These are phyloP conservation scores for Cydia pomonella DNA, from an alignment of 1,140 invertebrate genomes.

Conservation along the genomic window DNA sequence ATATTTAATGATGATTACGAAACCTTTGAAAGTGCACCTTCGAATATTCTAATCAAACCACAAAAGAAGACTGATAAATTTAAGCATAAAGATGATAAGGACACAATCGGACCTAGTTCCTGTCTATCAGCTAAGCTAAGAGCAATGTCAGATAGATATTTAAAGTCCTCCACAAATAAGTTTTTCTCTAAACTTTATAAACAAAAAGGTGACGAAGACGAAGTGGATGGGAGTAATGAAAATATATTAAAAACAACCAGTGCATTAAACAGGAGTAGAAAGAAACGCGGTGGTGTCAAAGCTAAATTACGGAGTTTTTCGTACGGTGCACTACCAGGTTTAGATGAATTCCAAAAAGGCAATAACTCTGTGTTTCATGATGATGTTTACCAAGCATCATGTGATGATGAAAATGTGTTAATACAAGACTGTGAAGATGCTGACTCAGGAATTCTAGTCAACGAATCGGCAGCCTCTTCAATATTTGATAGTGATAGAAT, in stretches of 20 bases:
- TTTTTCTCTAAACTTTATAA: slow-evolving; percentile 86
- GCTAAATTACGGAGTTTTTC: slow-evolving; percentile 87
- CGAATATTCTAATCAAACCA: slow-evolving; percentile 54
- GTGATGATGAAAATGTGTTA: slow-evolving; percentile 83
- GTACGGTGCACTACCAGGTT: slow-evolving; percentile 86
- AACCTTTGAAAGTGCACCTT: slow-evolving; percentile 51
- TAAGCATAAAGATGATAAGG: slow-evolving; percentile 75
- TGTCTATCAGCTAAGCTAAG: slow-evolving; percentile 86
- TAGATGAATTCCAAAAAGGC: slow-evolving; percentile 86
- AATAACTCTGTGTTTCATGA: slow-evolving; percentile 83
- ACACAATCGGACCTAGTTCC: slow-evolving; percentile 79
- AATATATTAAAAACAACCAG: slow-evolving; percentile 69
- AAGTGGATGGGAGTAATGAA: slow-evolving; percentile 50
- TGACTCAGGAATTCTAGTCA: slow-evolving; percentile 88
- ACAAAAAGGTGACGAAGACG: slow-evolving; percentile 64
- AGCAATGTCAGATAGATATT: slow-evolving; percentile 86
- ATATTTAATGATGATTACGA: slow-evolving; percentile 79
- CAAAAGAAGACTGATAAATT: slow-evolving; percentile 77
- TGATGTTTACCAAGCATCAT: slow-evolving; percentile 74
- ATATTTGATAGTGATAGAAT: slow-evolving; percentile 84
- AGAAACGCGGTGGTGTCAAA: slow-evolving; percentile 78
- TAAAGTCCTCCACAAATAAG: slow-evolving; percentile 85
- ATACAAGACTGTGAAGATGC: slow-evolving; percentile 84
- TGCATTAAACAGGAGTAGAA: slow-evolving; percentile 66
- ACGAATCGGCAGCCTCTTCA: slow-evolving; percentile 85